Evolutionary conservation across 2,113 vertebrate species (phyloP).

Genomic region (Leptobrachium ailaonicum): DNA sequence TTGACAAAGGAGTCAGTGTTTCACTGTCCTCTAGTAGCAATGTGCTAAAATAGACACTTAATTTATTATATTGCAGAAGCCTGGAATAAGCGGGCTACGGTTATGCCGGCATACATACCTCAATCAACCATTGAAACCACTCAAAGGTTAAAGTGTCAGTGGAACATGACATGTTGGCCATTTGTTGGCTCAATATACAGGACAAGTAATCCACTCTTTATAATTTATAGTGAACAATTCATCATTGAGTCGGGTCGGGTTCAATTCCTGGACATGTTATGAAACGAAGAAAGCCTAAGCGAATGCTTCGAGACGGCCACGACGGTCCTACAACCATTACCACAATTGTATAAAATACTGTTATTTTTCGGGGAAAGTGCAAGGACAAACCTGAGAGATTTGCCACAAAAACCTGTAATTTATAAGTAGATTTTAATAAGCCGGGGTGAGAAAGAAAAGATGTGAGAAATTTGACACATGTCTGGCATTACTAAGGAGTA

Average conservation of each 20-base stretch:
- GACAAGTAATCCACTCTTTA: conserved; percentile 2
- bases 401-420: conserved; percentile 1
- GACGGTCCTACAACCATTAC: neutral
- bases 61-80: conserved; percentile 3
- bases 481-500: neutral
- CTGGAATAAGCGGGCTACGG: neutral
- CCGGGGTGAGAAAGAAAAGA: conserved; percentile 6
- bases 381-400: neutral
- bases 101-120: neutral
- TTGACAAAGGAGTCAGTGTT: too few relatives aligned
- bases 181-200: neutral
- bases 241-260: neutral
- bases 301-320: neutral
- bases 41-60: conserved; percentile 6
- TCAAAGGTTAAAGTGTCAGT: neutral
- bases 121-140: neutral
- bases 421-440: conserved; percentile 17
- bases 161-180: neutral
- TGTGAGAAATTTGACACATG: conserved; percentile 16
- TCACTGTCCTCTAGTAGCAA: neutral
- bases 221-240: conserved; percentile 26
- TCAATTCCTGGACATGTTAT: neutral
- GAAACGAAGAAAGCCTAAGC: neutral
- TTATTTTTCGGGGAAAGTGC: neutral
- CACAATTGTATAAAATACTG: neutral